These are phyloP conservation scores for Tamandua tetradactyla DNA, from an alignment of 2,797 vertebrate genomes.

Conservation along the genomic window DNA sequence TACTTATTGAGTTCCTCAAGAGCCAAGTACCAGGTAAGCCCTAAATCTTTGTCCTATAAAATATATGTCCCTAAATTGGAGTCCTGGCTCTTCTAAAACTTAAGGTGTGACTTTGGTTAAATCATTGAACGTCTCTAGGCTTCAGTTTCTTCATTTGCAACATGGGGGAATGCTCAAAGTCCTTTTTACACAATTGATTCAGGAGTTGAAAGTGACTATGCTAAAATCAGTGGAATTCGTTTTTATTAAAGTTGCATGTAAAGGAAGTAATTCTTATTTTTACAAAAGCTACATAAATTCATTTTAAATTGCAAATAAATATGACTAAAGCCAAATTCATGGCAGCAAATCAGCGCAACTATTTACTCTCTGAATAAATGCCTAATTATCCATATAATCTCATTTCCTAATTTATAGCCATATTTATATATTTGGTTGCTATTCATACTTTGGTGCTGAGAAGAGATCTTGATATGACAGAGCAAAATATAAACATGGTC, in stretches of 20 bases:
- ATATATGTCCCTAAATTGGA: background rate
- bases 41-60: constrained; percentile 3
- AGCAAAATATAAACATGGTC: constrained; percentile 40
- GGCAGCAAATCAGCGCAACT: background rate
- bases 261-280: constrained; percentile 43
- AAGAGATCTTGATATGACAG: constrained; percentile 21
- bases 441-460: constrained; percentile 34
- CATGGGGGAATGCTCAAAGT: background rate
- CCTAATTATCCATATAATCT: background rate
- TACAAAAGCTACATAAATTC: constrained; percentile 15
- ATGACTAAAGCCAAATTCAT: background rate
- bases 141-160: constrained; percentile 2
- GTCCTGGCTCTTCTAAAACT: background rate
- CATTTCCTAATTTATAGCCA: constrained; percentile 7
- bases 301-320: constrained; percentile 48
- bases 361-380: constrained; percentile 23
- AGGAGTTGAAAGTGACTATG: constrained; percentile 1
- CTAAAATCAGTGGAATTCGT: background rate
- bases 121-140: background rate
- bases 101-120: background rate
- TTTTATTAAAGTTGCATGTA: constrained; percentile 40
- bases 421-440: constrained; percentile 7
- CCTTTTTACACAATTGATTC: background rate
- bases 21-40: background rate
- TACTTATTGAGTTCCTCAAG: background rate